Evolutionary conservation across 1,140 invertebrate species (phyloP), one percentile per base, ranked within the genome.

Genomic region (Cydia strobilella): DNA sequence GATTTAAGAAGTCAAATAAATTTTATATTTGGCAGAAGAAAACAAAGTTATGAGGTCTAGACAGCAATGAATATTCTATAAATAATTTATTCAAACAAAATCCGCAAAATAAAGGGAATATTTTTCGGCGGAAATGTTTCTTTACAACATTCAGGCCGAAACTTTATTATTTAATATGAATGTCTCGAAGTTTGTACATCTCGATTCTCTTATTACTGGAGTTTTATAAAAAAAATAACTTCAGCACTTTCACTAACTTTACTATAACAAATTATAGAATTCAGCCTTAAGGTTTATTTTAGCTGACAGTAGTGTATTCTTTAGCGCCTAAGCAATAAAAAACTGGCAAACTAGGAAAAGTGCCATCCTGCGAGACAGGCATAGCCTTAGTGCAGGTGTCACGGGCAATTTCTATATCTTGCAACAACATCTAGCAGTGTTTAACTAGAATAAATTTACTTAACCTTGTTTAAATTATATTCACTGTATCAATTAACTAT

Each of bases 1-100:
- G 35, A 39, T 39, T 39, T 39, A 39, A 10, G 7, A 18, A 7
- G n/a, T 1, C n/a, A 18, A 54, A 54, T 15, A 6, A 54, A 54
- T 18, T 6, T 20, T 54, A 18, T n/a, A 54, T 54, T n/a, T 54
- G 51, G 51, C n/a, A n/a, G 12, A 15, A 48, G 15, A 48, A 48
- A 5, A 18, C 51, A 54, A 48, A 15, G 12, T n/a, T 15, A n/a
- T 13, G 3, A 6, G 31, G 0, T 48, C 15, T 1, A 48, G 45
- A 48, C 45, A 54, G 20, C 51, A 54, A 54, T 54, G n/a, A 54
- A 54, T n/a, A 54, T 54, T 54, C 5, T 18, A 54, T 54, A 54
- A 54, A 54, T 51, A n/a, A 1, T 18, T 27, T 27, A 27, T 54
- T 54, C 48, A 18, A 54, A 54, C n/a, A 15, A n/a, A 13, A 54